phyloP scores from a whole-genome alignment of 2,113 vertebrate species.

The Calypte anna region DNA sequence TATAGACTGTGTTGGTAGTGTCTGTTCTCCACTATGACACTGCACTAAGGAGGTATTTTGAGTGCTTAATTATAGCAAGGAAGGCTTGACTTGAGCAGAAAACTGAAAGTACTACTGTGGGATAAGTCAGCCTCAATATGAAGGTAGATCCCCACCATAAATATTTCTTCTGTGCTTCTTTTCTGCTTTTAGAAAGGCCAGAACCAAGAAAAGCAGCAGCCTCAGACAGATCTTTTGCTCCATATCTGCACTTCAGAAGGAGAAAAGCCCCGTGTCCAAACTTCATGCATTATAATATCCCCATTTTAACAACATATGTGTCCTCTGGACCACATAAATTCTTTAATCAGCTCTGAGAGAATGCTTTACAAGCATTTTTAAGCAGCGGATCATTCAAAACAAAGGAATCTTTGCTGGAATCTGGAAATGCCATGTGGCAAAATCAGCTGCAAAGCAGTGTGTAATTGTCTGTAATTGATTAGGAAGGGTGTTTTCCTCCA shows the following conservation, averaged over 20 bases:
- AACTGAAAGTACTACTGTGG: background rate
- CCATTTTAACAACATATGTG: background rate
- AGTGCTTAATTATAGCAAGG: background rate
- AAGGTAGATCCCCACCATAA: background rate
- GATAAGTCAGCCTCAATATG: background rate
- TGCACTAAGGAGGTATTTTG: background rate
- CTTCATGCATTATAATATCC: background rate
- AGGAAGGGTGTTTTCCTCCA: slow-evolving; percentile 55
- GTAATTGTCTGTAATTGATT: slow-evolving; percentile 71
- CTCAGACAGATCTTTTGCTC: background rate
- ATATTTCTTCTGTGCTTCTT: background rate
- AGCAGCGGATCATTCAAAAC: slow-evolving; percentile 39
- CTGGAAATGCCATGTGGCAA: slow-evolving; percentile 43
- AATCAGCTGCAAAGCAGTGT: slow-evolving; percentile 56
- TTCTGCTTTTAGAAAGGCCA: background rate
- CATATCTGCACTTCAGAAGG: background rate
- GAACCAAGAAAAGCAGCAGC: background rate
- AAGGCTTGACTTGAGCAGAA: background rate
- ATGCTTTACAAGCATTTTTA: slow-evolving; percentile 48
- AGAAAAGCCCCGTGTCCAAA: background rate
- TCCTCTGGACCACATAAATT: background rate
- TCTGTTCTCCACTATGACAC: background rate
- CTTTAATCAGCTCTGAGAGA: slow-evolving; percentile 15
- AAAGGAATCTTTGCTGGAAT: slow-evolving; percentile 51
- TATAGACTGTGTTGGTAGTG: background rate